A percentile compares a stretch with the other conserved stretches of the same genome.
These are phyloP conservation scores for Xylophagus ater DNA, from an alignment of 2,888 invertebrate genomes.

Conservation along the genomic window DNA sequence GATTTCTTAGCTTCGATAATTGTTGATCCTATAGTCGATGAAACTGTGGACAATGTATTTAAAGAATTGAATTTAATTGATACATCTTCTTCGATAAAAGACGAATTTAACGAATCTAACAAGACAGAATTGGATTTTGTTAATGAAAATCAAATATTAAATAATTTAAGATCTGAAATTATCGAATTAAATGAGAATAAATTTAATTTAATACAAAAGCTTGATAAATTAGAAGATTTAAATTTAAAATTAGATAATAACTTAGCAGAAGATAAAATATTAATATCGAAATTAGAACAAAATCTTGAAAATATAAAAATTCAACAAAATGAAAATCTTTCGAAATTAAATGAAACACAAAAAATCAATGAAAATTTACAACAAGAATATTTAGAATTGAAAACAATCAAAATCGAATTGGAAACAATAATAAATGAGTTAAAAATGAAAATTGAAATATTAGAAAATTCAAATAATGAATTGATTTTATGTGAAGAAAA, in stretches of 20 bases:
- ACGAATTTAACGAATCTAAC: no score
- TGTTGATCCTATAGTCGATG: no score
- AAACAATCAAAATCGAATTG: background rate
- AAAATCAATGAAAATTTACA: background rate
- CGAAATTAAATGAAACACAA: slow-evolving; percentile 26
- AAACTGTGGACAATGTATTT: no score
- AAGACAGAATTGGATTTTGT: no score
- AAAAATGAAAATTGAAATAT: background rate
- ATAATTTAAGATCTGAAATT: slow-evolving; percentile 1
- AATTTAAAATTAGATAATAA: slow-evolving; percentile 16
- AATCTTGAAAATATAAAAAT: slow-evolving; percentile 6
- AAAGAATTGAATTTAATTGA: slow-evolving; percentile 10
- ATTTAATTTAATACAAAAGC: slow-evolving; percentile 20
- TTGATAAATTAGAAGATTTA: slow-evolving; percentile 25
- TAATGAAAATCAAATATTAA: slow-evolving; percentile 8
- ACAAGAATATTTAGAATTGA: background rate
- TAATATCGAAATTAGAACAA: slow-evolving; percentile 13
- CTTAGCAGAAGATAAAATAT: slow-evolving; percentile 7
- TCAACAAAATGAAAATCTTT: no score
- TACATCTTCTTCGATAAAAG: no score
- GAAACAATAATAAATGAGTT: slow-evolving; percentile 4
- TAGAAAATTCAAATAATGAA: slow-evolving; percentile 14
- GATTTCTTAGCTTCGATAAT: no score
- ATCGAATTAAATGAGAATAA: slow-evolving; percentile 23
- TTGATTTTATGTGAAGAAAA: slow-evolving; percentile 5